Evolutionary conservation across 2,113 vertebrate species (phyloP), one percentile per base, ranked within the genome.

Genomic region (Hoplias malabaricus): DNA sequence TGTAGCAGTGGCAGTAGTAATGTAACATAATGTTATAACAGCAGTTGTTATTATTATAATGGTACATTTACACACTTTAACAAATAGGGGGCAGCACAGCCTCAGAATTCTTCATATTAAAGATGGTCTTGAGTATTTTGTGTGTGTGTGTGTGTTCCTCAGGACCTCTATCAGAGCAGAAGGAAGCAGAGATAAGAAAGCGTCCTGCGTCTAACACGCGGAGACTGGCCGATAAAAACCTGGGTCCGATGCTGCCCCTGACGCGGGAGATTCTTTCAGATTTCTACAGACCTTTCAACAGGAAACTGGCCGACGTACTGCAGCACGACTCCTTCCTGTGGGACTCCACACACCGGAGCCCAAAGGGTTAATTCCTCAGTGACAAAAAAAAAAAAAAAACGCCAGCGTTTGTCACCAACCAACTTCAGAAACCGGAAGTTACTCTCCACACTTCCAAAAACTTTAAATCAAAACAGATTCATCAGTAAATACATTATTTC

Each of bases 271-370:
- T 98, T 68, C 89, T 99, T 68, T 86, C 79, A 63, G 87, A 93
- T 82, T 98, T 98, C 88, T 95, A 99, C 2, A 85, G 84, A 73
- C 96, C 96, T 43, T 96, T 98, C 89, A 98, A 98, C 78, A 75
- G 87, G 46, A 93, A 93, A 87, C 93, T 99, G 87, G 94, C 94
- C 7, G 88, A 88, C 83, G 86, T 96, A 73, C 92, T 98, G 72
- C 86, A 88, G 1, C 90, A 96, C 61, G 88, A 92, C 3, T 92
- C 90, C 13, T 99, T 96, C 87, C 88, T 93, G 56, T 99, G 96
- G 97, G 76, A 87, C 27, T n/a, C n/a, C n/a, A 4, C 21, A 0
- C 67, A 34, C 27, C 7, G 10, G 4, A 10, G 13, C 40, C n/a
- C 70, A 43, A 40, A n/a, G n/a, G n/a, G n/a, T n/a, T n/a, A n/a